phyloP scores from a whole-genome alignment of 2,113 vertebrate species.

The Sturnira hondurensis region DNA sequence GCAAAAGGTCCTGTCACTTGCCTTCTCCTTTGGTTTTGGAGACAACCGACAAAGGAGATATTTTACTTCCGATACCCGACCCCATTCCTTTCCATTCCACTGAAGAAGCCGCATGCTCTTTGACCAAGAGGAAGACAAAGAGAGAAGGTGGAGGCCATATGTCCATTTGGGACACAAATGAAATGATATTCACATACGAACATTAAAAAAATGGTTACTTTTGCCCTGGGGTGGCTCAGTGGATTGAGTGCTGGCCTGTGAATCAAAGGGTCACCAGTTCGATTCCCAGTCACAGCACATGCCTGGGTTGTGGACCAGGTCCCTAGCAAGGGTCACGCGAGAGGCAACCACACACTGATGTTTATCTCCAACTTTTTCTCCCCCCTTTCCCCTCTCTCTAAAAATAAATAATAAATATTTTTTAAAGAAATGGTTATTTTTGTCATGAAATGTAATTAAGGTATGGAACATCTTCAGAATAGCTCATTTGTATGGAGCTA shows the following conservation, averaged over 20 bases:
- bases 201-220: background rate
- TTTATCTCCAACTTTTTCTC: too few species aligned
- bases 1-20: background rate
- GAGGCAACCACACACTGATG: too few species aligned
- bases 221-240: background rate
- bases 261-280: too few species aligned
- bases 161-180: background rate
- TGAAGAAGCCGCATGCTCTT: background rate
- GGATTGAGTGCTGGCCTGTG: too few species aligned
- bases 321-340: too few species aligned
- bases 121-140: background rate
- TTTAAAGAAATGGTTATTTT: background rate
- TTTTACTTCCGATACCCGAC: background rate
- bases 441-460: background rate
- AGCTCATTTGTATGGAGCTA: background rate
- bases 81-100: background rate
- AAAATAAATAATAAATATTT: too few species aligned
- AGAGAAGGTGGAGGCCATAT: background rate
- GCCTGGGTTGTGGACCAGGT: too few species aligned
- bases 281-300: too few species aligned
- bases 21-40: background rate
- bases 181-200: background rate
- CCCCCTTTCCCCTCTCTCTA: too few species aligned
- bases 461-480: background rate
- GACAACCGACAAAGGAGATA: background rate